These are phyloP conservation scores for Sarcophaga carnaria DNA, from an alignment of 2,888 invertebrate genomes.

Conservation along the genomic window DNA sequence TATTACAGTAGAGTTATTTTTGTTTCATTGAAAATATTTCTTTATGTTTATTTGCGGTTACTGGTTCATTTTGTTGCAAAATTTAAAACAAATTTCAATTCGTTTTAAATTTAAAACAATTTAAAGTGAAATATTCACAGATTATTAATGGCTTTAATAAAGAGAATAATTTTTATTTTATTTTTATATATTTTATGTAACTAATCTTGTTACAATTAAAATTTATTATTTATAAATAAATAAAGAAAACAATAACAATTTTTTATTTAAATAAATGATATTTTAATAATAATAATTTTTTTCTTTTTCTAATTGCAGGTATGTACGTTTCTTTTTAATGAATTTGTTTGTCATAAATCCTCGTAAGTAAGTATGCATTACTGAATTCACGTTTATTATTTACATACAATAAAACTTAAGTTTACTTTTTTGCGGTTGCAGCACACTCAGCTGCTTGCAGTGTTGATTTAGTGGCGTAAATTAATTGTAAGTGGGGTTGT, in stretches of 20 bases:
- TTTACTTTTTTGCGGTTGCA: background rate
- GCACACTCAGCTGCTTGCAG: background rate
- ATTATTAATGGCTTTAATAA: too few relatives aligned
- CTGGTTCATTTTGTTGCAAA: too few relatives aligned
- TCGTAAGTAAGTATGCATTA: conserved; percentile 42
- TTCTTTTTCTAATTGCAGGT: conserved; percentile 53
- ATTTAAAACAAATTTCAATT: too few relatives aligned
- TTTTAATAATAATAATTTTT: conserved; percentile 11
- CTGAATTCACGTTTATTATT: too few relatives aligned
- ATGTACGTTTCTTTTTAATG: conserved; percentile 21
- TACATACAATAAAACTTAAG: background rate
- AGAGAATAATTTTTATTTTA: too few relatives aligned
- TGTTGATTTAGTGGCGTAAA: conserved; percentile 49
- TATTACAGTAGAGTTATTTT: too few relatives aligned
- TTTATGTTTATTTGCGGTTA: too few relatives aligned
- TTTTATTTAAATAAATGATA: conserved; percentile 5
- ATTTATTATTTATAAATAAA: background rate
- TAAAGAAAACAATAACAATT: background rate
- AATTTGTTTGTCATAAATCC: conserved; percentile 31
- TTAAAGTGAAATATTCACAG: too few relatives aligned
- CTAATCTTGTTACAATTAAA: too few relatives aligned
- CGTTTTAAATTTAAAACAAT: too few relatives aligned
- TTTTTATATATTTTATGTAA: too few relatives aligned
- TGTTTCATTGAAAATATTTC: too few relatives aligned
- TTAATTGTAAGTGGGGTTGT: conserved; percentile 53